A percentile compares a stretch with the other conserved stretches of the same genome.
Evolutionary conservation across 2,797 vertebrate species (phyloP).

Genomic region (Nannoperca australis): DNA sequence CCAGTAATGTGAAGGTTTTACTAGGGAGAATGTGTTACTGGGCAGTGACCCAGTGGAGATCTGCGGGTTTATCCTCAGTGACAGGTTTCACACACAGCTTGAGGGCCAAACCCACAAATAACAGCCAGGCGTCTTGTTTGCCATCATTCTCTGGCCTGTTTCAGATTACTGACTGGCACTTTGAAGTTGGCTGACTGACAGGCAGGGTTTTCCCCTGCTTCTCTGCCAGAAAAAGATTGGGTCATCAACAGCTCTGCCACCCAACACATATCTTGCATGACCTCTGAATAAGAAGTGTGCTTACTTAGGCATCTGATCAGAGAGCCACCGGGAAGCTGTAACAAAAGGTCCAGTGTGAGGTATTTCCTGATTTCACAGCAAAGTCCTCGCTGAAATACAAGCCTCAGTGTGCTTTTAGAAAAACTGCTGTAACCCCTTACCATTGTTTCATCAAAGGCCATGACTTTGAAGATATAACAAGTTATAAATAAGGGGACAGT

Average conservation of each 20-base stretch:
- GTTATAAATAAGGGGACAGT: conserved; percentile 30
- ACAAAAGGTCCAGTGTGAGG: conserved; percentile 59
- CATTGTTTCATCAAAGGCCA: conserved; percentile 41
- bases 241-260: conserved; percentile 71
- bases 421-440: conserved; percentile 20
- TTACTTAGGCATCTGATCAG: conserved; percentile 69
- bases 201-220: conserved; percentile 75
- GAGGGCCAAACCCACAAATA: conserved; percentile 79
- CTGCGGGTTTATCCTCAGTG: conserved; percentile 72
- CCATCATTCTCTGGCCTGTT: conserved; percentile 70
- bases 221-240: conserved; percentile 75
- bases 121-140: conserved; percentile 77
- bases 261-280: conserved; percentile 68
- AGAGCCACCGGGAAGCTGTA: conserved; percentile 41
- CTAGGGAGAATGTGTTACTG: conserved; percentile 49
- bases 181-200: conserved; percentile 78
- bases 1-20: conserved; percentile 42
- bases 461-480: conserved; percentile 11
- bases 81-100: conserved; percentile 78
- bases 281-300: conserved; percentile 63
- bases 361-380: conserved; percentile 71
- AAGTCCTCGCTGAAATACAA: conserved; percentile 52
- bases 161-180: conserved; percentile 77
- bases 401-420: conserved; percentile 33
- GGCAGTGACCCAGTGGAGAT: conserved; percentile 72